Percentiles rank a stretch among this genome's conserved stretches.
These are phyloP conservation scores for Leptonema lineaticorne DNA, from an alignment of 1,140 invertebrate species.

Conservation along the genomic window DNA sequence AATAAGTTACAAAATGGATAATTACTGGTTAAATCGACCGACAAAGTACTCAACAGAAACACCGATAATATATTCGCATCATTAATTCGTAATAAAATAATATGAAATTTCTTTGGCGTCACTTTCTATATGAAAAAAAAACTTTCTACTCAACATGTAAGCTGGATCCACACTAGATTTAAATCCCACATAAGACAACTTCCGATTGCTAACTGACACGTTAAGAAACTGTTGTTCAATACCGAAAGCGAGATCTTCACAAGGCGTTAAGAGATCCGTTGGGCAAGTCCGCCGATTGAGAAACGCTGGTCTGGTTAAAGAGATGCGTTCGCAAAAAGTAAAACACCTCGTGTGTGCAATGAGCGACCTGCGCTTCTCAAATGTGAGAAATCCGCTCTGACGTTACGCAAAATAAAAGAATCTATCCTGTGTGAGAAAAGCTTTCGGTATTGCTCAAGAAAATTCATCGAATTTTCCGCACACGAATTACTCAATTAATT, in stretches of 20 bases:
- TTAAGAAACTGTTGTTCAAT: not conserved
- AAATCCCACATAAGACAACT: not conserved
- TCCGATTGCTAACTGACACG: not conserved
- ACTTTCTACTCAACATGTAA: no score
- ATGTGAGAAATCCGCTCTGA: not conserved
- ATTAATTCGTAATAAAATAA: no score
- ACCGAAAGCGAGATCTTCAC: conserved; percentile 2
- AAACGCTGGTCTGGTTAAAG: not conserved
- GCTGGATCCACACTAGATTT: no score
- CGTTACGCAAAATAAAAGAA: not conserved
- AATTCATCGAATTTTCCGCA: no score
- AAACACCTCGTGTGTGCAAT: not conserved
- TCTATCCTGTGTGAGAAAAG: not conserved
- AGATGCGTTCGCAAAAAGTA: not conserved
- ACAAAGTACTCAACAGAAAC: no score
- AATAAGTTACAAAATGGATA: not conserved
- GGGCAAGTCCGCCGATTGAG: conserved; percentile 2
- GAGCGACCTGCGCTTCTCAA: not conserved
- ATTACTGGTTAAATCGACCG: no score
- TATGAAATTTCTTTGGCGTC: no score
- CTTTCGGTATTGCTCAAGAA: not conserved
- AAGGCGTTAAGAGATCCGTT: conserved; percentile 15
- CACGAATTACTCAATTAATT: no score
- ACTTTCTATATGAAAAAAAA: no score
- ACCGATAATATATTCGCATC: no score